Evolutionary conservation across 2,888 invertebrate genomes (phyloP).

Genomic region (Drosophila pegasa): DNA sequence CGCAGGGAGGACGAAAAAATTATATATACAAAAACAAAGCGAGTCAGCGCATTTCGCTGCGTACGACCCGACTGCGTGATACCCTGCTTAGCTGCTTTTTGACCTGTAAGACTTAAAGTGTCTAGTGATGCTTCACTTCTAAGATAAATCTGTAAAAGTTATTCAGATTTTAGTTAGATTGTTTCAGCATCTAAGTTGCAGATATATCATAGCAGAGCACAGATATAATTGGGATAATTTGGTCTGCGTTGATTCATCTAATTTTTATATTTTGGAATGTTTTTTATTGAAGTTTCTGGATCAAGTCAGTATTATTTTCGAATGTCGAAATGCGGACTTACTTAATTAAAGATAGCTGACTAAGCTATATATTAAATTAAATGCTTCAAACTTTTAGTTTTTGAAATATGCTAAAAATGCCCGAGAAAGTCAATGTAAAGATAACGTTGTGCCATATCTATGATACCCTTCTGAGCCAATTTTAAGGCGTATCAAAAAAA

Average conservation of each 20-base stretch:
- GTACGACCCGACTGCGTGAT: neutral
- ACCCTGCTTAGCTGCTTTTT: neutral
- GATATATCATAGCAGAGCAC: too few species aligned
- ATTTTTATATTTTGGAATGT: neutral
- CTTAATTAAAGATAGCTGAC: too few species aligned
- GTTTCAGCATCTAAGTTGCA: neutral
- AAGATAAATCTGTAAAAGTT: neutral
- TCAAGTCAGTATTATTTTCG: too few species aligned
- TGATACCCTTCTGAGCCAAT: neutral
- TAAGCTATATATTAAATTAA: too few species aligned
- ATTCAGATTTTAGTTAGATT: neutral
- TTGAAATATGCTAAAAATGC: too few species aligned
- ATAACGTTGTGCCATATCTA: too few species aligned
- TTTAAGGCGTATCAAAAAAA: neutral
- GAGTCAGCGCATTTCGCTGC: neutral
- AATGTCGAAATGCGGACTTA: too few species aligned
- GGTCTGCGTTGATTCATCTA: too few species aligned
- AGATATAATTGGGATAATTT: neutral
- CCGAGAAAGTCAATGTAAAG: too few species aligned
- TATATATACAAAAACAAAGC: slow-evolving; percentile 15
- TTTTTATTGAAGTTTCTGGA: neutral
- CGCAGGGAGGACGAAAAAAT: slow-evolving; percentile 21
- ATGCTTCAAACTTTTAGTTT: too few species aligned
- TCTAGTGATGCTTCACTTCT: too few species aligned
- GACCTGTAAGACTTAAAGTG: neutral